A percentile compares a stretch with the other conserved stretches of the same genome.
Evolutionary conservation across 2,888 invertebrate genomes (phyloP).

Genomic region (Hoplodrina ambigua): DNA sequence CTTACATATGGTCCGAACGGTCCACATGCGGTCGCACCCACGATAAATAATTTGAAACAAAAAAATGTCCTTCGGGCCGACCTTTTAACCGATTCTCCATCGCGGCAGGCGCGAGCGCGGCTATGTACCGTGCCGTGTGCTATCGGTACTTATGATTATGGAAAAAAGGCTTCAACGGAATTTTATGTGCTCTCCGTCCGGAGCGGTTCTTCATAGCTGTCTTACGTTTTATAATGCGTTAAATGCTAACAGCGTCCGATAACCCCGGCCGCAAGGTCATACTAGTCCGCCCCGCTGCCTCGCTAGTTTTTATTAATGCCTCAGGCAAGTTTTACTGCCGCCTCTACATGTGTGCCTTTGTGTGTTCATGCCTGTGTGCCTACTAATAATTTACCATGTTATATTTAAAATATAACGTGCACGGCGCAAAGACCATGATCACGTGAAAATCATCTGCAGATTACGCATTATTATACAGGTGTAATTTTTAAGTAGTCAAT

Average conservation of each 20-base stretch:
- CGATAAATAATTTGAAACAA: conserved; percentile 79
- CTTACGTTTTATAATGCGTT: conserved; percentile 85
- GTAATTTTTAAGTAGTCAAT: conserved; percentile 16
- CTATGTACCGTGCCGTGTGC: conserved; percentile 82
- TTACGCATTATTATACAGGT: conserved; percentile 26
- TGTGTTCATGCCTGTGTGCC: conserved; percentile 54
- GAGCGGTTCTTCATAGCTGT: conserved; percentile 88
- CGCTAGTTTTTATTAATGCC: conserved; percentile 78
- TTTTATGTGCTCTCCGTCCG: conserved; percentile 84
- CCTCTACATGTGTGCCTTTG: conserved; percentile 60
- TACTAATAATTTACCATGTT: conserved; percentile 52
- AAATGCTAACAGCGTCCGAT: conserved; percentile 89
- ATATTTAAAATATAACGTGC: conserved; percentile 39
- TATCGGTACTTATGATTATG: conserved; percentile 82
- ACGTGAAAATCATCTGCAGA: conserved; percentile 28
- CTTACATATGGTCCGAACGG: conserved; percentile 69
- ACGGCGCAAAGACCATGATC: conserved; percentile 32
- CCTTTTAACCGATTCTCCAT: conserved; percentile 82
- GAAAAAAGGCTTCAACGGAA: conserved; percentile 89
- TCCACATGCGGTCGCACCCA: conserved; percentile 73
- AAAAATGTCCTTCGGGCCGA: conserved; percentile 85
- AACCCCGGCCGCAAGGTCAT: conserved; percentile 88
- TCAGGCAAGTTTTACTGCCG: conserved; percentile 74
- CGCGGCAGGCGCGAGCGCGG: conserved; percentile 65
- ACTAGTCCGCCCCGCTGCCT: conserved; percentile 77